Evolutionary conservation across 2,888 invertebrate species (phyloP), one percentile per base, ranked within the genome.

Genomic region (Aporophyla lueneburgensis): DNA sequence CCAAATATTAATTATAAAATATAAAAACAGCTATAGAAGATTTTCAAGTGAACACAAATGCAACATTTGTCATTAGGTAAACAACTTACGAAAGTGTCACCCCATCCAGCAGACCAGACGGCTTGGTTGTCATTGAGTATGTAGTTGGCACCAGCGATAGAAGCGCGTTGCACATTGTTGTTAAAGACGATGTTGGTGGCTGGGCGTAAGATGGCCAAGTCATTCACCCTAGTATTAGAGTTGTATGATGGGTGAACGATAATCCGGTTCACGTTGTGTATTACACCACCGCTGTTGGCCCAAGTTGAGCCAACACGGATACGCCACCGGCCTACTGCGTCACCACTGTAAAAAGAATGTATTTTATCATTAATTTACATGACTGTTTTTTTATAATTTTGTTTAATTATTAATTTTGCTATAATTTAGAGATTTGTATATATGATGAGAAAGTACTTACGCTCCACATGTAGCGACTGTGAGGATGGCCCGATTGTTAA

Each of bases 61-160:
- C 53, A n/a, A 40, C 21, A 61, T 33, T 51, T 33, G 19, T 40
- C 19, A 68, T 9, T 54, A n/a, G 10, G 10, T 46, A 12, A 46
- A 46, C 10, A n/a, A 90, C 92, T 90, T 85, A 93, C 92, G 24
- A 74, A 79, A 66, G 83, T 91, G 21, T 76, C 40, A 14, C 93
- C 93, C 93, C 93, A 94, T 76, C 93, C 93, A 40, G 92, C 78
- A 53, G 92, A 91, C 91, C 90, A 92, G 0, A 93, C 92, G 19
- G 81, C 82, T 71, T 88, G 83, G 73, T 93, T 91, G 72, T 92
- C 92, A 40, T 53, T 84, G 1, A 92, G 71, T 53, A 84, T 83
- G 80, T 93, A 93, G 73, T 88, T 92, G 46, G 90, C 5, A 6
- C 92, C 91, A 59, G 93, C 91, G 43, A 93, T 90, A 12, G 77